Evolutionary conservation across 1,140 invertebrate genomes (phyloP).

Genomic region (Ceratina australensis): DNA sequence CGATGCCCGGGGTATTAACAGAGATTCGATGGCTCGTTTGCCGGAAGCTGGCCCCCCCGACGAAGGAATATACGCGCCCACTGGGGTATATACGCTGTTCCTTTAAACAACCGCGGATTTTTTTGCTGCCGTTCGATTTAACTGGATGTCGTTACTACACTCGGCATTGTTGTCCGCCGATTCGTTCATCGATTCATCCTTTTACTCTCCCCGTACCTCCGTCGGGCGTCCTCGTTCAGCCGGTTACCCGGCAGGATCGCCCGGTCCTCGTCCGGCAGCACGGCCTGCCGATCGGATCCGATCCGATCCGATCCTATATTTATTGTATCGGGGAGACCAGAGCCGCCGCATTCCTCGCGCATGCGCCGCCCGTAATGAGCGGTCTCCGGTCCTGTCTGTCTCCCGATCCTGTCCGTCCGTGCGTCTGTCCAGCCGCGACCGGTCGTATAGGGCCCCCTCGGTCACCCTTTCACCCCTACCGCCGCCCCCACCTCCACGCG

Average conservation of each 20-base stretch:
- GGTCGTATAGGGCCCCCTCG: slow-evolving; percentile 51
- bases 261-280: not conserved
- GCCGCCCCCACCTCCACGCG: slow-evolving; percentile 38
- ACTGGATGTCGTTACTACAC: slow-evolving; percentile 76
- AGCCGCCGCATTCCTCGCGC: slow-evolving; percentile 75
- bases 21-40: slow-evolving; percentile 22
- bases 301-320: slow-evolving; percentile 72
- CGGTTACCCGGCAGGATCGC: slow-evolving; percentile 24
- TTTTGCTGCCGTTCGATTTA: slow-evolving; percentile 70
- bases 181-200: slow-evolving; percentile 68
- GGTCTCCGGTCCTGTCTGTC: slow-evolving; percentile 75
- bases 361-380: slow-evolving; percentile 77
- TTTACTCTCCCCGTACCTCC: slow-evolving; percentile 34
- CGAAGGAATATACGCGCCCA: slow-evolving; percentile 20
- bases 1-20: slow-evolving; percentile 12
- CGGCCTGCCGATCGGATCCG: slow-evolving; percentile 29
- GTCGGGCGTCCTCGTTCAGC: slow-evolving; percentile 28
- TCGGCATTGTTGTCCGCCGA: slow-evolving; percentile 72
- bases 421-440: slow-evolving; percentile 62
- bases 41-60: slow-evolving; percentile 29
- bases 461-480: slow-evolving; percentile 44
- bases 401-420: slow-evolving; percentile 67
- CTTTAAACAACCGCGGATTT: slow-evolving; percentile 65
- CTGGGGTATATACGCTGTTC: slow-evolving; percentile 43
- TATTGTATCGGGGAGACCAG: slow-evolving; percentile 74